Base-by-base conservation (phyloP, 2,113 vertebrate species). In the Marcusenius ussheri region DNA sequence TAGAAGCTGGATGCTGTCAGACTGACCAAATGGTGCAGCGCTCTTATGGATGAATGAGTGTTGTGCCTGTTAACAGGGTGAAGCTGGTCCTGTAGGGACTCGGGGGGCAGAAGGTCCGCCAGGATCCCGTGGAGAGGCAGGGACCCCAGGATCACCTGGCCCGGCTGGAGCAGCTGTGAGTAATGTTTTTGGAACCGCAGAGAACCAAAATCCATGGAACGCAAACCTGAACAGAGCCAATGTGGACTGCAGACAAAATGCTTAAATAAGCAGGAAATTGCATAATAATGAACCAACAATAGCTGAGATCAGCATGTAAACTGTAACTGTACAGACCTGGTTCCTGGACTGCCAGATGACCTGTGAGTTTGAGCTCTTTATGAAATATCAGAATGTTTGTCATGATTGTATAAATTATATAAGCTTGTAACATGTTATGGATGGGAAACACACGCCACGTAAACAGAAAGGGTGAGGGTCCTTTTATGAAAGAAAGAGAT, bases 81-180 rank as follows among this genome's bases (percentile, higher is more conserved):
- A 99, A 95, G 98, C 98, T 47, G 98, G 98, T 46, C 98, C 98
- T 10, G 98, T 98, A 0, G 98, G 98, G 3, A 95, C 94, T 2
- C 96, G 98, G 45, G 98, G 98, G 86, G 93, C 98, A 10, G 98
- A 99, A 94, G 98, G 98, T 11, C 94, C 95, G 88, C 98, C 98
- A 92, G 98, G 98, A n/a, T 94, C 97, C 89, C 96, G 98, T 0
- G 98, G 98, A 89, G 98, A 99, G 94, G 95, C 94, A 3, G 98
- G 98, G 11, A 98, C 96, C 80, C 97, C 98, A 6, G 98, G 98
- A 93, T 98, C 98, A 27, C 97, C 98, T 0, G 98, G 98, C 92
- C 98, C 98, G 0, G 93, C 98, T 0, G 98, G 98, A 2, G 97
- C 98, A 74, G 95, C 97, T 17, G 98, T 99, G 94, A 96, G 97